A percentile compares a stretch with the other conserved stretches of the same genome.
Conservation (phyloP, 2,797 vertebrate species). For the Lutjanus campechanus region DNA sequence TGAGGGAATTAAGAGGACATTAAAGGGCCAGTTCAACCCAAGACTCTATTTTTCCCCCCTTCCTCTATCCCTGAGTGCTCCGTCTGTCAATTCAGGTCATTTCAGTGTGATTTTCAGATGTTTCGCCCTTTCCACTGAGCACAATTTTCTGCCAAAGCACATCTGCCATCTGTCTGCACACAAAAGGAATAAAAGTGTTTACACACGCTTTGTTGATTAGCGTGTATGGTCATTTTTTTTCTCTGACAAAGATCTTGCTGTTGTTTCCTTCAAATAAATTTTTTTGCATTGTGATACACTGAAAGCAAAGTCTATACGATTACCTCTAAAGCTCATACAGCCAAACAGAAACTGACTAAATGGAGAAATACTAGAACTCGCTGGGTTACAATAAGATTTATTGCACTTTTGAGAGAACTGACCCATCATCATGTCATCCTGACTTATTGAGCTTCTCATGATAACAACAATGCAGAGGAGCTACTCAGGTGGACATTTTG, state of each 20-base stretch:
- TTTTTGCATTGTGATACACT: background rate
- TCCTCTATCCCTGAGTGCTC: background rate
- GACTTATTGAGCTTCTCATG: background rate
- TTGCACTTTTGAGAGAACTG: background rate
- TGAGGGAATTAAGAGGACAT: background rate
- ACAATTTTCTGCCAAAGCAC: background rate
- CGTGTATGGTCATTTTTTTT: background rate
- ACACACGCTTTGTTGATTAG: conserved; percentile 1
- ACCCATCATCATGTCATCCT: background rate
- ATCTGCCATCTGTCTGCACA: background rate
- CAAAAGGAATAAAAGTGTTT: conserved; percentile 3
- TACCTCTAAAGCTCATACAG: background rate
- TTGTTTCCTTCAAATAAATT: no score
- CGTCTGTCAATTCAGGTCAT: conserved; percentile 10
- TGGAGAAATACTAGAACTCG: background rate
- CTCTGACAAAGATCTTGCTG: background rate
- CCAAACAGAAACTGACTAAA: background rate
- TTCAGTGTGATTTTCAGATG: conserved; percentile 6
- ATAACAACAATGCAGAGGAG: background rate
- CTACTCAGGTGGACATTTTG: background rate
- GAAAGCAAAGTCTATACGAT: background rate
- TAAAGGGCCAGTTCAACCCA: conserved; percentile 19
- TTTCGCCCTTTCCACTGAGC: conserved; percentile 14
- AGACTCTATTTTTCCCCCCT: background rate
- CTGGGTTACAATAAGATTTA: background rate